phyloP scores from a whole-genome alignment of 2,888 invertebrate genomes.

The Endotricha flammealis region DNA sequence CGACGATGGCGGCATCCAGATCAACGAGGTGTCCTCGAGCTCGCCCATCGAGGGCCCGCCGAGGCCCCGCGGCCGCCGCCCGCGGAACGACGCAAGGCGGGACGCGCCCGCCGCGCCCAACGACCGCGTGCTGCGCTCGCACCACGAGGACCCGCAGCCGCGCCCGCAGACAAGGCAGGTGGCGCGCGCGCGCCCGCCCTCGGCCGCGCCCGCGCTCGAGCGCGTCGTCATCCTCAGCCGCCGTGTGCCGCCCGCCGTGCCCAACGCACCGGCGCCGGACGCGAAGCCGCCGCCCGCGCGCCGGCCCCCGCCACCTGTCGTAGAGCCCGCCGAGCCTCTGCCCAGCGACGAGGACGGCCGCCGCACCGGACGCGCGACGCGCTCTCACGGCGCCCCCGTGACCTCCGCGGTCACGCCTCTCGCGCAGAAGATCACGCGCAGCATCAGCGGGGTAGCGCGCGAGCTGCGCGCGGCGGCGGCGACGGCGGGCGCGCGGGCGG shows the following conservation, averaged over 20 bases:
- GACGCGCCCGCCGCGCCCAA: constrained; percentile 34
- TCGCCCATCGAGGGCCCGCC: constrained; percentile 68
- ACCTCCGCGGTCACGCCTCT: constrained; percentile 23
- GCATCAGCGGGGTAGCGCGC: constrained; percentile 18
- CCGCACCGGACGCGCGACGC: constrained; percentile 31
- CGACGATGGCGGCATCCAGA: constrained; percentile 77
- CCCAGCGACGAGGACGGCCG: constrained; percentile 19
- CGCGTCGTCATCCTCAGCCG: constrained; percentile 57
- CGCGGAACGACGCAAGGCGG: constrained; percentile 33
- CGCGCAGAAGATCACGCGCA: constrained; percentile 20
- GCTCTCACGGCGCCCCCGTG: constrained; percentile 34
- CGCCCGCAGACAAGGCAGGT: constrained; percentile 48
- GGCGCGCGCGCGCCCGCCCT: constrained; percentile 21
- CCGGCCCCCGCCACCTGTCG: constrained; percentile 22
- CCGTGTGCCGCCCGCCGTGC: constrained; percentile 39
- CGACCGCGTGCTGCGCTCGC: constrained; percentile 67
- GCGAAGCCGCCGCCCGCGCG: constrained; percentile 19
- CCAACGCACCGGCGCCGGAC: constrained; percentile 22
- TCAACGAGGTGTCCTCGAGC: constrained; percentile 83
- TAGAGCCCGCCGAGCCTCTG: too few relatives aligned
- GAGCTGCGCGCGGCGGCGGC: constrained; percentile 29
- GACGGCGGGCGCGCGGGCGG: constrained; percentile 43
- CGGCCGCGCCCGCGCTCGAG: constrained; percentile 31
- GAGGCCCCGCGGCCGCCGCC: constrained; percentile 42
- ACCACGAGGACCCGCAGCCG: constrained; percentile 50